Conservation (phyloP, 2,888 invertebrate species). For the Coenonympha arcania region DNA sequence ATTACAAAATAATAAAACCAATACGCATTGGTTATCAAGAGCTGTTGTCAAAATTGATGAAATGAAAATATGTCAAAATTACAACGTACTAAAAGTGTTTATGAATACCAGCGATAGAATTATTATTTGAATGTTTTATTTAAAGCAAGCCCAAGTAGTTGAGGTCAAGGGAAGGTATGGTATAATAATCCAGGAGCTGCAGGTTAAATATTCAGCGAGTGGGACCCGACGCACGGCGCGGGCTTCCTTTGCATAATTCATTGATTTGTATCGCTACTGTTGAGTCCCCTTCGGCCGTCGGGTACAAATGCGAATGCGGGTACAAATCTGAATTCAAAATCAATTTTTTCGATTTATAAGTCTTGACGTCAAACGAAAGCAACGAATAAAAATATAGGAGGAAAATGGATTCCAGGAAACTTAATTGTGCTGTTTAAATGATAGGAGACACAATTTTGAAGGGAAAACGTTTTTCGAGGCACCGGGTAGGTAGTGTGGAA, state of each 20-base stretch:
- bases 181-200: constrained; percentile 47
- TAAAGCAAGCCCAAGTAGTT: constrained; percentile 6
- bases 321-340: constrained; percentile 53
- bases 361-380: constrained; percentile 23
- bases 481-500: too few species aligned
- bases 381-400: background rate
- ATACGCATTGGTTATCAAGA: background rate
- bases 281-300: constrained; percentile 32
- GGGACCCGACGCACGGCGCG: too few species aligned
- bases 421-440: too few species aligned
- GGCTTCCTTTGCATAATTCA: constrained; percentile 62
- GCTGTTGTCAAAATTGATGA: background rate
- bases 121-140: background rate
- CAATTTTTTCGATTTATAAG: constrained; percentile 32
- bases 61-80: constrained; percentile 19
- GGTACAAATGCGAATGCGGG: constrained; percentile 37
- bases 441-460: too few species aligned
- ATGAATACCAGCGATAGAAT: background rate
- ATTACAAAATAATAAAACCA: background rate
- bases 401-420: background rate
- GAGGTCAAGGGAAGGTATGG: constrained; percentile 43
- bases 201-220: constrained; percentile 60
- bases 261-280: constrained; percentile 46
- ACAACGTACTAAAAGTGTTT: constrained; percentile 1
- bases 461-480: too few species aligned